Evolutionary conservation across 2,797 vertebrate genomes (phyloP).

Genomic region (Squalus acanthias): DNA sequence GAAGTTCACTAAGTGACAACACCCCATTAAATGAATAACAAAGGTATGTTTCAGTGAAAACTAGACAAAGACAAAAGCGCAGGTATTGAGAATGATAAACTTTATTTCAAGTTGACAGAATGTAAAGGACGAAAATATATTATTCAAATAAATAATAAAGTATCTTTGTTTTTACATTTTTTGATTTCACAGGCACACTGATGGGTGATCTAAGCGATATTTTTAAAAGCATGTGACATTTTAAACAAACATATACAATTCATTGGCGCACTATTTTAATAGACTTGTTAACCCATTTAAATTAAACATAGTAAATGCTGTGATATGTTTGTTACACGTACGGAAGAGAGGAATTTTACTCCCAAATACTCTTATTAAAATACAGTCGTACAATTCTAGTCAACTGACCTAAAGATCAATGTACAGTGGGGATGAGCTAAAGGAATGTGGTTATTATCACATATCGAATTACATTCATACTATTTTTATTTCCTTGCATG

Average conservation of each 20-base stretch:
- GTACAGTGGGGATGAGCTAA: not conserved
- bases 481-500: conserved; percentile 10
- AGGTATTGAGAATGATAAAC: not conserved
- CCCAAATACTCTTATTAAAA: not conserved
- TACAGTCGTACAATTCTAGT: not conserved
- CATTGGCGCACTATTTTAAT: too few species aligned
- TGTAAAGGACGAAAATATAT: not conserved
- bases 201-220: too few species aligned
- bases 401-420: too few species aligned
- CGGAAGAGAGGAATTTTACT: not conserved
- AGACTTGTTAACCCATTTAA: too few species aligned
- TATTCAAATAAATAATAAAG: too few species aligned
- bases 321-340: not conserved
- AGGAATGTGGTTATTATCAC: too few species aligned
- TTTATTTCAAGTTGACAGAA: not conserved
- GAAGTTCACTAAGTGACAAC: not conserved
- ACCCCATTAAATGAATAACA: not conserved
- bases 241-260: too few species aligned
- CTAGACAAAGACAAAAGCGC: not conserved
- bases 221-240: too few species aligned
- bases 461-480: not conserved
- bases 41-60: not conserved
- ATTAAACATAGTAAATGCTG: too few species aligned
- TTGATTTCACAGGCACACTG: too few species aligned
- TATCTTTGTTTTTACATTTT: not conserved